Conservation (phyloP, 2,888 invertebrate species). For the Hermaeophaga mercurialis region DNA sequence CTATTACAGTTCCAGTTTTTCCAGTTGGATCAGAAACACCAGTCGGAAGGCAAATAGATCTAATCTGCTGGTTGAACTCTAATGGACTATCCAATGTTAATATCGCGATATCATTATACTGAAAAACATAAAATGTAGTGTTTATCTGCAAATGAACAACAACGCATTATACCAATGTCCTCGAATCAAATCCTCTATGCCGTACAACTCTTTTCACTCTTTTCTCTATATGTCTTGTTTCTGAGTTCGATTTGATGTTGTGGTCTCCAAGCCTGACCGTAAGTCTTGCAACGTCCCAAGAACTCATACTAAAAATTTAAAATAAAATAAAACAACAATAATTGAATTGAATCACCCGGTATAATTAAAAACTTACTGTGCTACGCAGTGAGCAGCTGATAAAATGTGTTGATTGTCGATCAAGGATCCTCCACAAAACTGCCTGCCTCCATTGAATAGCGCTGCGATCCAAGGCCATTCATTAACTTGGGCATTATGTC, state of each 20-base stretch:
- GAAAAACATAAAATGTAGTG: constrained; percentile 43
- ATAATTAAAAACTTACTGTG: constrained; percentile 71
- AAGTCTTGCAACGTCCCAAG: constrained; percentile 84
- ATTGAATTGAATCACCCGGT: too few species aligned
- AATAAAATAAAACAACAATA: not conserved
- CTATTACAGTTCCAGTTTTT: constrained; percentile 78
- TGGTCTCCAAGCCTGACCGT: constrained; percentile 83
- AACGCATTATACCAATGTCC: constrained; percentile 68
- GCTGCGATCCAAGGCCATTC: constrained; percentile 83
- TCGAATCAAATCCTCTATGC: constrained; percentile 81
- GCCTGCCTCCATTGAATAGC: constrained; percentile 80
- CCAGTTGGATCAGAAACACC: constrained; percentile 67
- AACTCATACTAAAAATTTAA: constrained; percentile 72
- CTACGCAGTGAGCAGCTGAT: constrained; percentile 88
- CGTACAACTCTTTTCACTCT: constrained; percentile 83
- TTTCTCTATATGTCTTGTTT: constrained; percentile 77
- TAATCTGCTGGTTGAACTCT: constrained; percentile 70
- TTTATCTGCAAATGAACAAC: not conserved
- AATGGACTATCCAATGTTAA: constrained; percentile 80
- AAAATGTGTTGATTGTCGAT: constrained; percentile 79
- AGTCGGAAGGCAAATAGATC: constrained; percentile 78
- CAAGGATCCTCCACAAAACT: constrained; percentile 88
- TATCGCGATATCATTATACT: constrained; percentile 86
- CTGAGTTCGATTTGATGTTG: constrained; percentile 76
- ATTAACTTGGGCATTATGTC: constrained; percentile 77